A percentile compares a stretch with the other conserved stretches of the same genome.
Evolutionary conservation across 92 coral and sea anemone species (phyloP).

Genomic region (Epizoanthus fatuus): DNA sequence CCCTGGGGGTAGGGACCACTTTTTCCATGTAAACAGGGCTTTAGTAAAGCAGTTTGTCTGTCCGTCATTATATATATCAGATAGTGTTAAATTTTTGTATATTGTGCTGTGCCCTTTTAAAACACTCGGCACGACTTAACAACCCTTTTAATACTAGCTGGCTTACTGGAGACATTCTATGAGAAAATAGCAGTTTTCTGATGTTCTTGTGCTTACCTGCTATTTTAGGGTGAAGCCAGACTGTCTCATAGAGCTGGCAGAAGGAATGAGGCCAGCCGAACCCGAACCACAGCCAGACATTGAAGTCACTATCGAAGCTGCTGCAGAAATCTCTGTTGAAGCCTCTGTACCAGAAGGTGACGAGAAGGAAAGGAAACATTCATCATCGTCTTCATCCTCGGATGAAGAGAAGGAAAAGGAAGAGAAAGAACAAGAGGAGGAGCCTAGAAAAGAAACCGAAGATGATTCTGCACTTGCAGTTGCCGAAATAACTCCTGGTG

Average conservation of each 20-base stretch:
- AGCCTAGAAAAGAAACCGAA: slow-evolving; percentile 41
- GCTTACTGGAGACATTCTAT: too few relatives aligned
- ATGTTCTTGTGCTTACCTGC: not conserved
- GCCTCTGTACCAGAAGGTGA: slow-evolving; percentile 16
- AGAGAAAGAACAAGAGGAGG: slow-evolving; percentile 51
- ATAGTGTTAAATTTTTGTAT: too few relatives aligned
- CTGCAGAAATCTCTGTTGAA: slow-evolving; percentile 53
- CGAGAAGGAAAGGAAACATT: slow-evolving; percentile 65
- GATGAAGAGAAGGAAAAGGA: slow-evolving; percentile 64
- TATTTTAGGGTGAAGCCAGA: slow-evolving; percentile 81
- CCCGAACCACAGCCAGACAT: slow-evolving; percentile 59
- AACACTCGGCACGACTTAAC: too few relatives aligned
- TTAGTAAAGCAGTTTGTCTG: too few relatives aligned
- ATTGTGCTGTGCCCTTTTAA: too few relatives aligned
- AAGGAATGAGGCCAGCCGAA: slow-evolving; percentile 95
- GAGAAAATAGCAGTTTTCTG: not conserved
- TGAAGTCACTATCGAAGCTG: slow-evolving; percentile 46
- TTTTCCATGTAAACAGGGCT: too few relatives aligned
- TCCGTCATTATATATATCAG: too few relatives aligned
- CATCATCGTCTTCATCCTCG: slow-evolving; percentile 72
- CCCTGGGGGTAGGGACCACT: too few relatives aligned
- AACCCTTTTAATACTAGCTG: too few relatives aligned
- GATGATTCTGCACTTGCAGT: slow-evolving; percentile 63
- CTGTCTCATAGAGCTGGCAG: slow-evolving; percentile 96
- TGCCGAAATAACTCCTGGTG: slow-evolving; percentile 29